These are phyloP conservation scores for Chrysolina americana DNA, from an alignment of 2,888 invertebrate species.

Conservation along the genomic window DNA sequence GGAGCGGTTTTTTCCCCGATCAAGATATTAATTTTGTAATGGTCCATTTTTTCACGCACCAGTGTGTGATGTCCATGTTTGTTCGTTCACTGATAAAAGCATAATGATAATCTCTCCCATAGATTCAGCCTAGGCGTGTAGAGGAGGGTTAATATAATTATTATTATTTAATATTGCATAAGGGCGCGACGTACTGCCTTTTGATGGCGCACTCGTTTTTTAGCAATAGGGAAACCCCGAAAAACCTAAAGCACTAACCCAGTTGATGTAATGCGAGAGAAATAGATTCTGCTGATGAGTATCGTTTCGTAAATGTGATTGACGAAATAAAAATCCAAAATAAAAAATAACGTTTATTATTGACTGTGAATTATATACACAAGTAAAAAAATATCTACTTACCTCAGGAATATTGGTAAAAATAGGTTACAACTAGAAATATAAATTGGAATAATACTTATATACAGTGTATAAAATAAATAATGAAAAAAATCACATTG, in stretches of 20 bases:
- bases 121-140: no score
- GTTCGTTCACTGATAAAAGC: neutral
- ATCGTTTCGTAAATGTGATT: conserved; percentile 7
- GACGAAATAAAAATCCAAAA: neutral
- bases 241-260: no score
- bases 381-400: conserved; percentile 16
- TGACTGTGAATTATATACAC: conserved; percentile 10
- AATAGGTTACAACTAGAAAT: conserved; percentile 14
- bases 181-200: no score
- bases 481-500: conserved; percentile 37
- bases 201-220: no score
- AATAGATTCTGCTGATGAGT: no score
- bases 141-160: no score
- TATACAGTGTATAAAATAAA: conserved; percentile 39
- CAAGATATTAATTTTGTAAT: conserved; percentile 33
- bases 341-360: conserved; percentile 31
- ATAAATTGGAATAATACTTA: conserved; percentile 24
- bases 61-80: conserved; percentile 11
- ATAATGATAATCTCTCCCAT: no score
- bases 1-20: conserved; percentile 20
- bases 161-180: no score
- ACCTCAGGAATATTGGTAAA: conserved; percentile 21
- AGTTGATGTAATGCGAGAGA: no score
- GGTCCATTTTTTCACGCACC: neutral
- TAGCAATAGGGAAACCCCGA: no score